Evolutionary conservation across 2,113 vertebrate genomes (phyloP).

Genomic region (Telmatochromis brachygnathus): DNA sequence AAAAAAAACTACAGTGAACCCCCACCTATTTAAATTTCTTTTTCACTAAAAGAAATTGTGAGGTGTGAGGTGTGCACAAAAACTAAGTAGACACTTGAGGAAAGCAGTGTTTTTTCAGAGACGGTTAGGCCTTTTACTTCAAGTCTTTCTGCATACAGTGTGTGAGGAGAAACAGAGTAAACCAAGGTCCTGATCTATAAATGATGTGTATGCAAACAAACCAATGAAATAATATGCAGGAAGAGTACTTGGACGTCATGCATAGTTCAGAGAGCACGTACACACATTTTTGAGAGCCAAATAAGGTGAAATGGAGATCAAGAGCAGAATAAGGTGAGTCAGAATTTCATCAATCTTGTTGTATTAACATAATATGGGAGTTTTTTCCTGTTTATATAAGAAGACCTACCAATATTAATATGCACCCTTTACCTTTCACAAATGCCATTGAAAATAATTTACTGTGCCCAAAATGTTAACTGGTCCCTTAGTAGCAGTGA

Average conservation of each 20-base stretch:
- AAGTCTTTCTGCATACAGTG: background rate
- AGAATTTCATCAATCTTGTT: background rate
- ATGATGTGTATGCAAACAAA: background rate
- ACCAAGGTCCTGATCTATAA: background rate
- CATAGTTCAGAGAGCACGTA: background rate
- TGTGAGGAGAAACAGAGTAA: background rate
- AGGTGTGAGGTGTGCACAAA: background rate
- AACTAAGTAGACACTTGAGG: background rate
- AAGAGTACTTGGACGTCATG: background rate
- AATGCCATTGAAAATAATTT: background rate
- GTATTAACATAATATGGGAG: background rate
- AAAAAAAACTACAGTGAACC: background rate
- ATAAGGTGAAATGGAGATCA: background rate
- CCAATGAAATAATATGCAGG: background rate
- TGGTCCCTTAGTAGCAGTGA: background rate
- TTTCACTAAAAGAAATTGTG: background rate
- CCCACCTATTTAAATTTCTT: background rate
- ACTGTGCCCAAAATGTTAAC: background rate
- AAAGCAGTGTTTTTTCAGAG: background rate
- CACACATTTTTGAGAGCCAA: background rate
- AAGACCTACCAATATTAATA: background rate
- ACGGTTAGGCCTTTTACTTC: background rate
- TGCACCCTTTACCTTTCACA: background rate
- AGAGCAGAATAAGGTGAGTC: background rate
- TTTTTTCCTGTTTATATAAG: background rate